phyloP scores from a whole-genome alignment of 2,113 vertebrate genomes.

The Albula glossodonta region DNA sequence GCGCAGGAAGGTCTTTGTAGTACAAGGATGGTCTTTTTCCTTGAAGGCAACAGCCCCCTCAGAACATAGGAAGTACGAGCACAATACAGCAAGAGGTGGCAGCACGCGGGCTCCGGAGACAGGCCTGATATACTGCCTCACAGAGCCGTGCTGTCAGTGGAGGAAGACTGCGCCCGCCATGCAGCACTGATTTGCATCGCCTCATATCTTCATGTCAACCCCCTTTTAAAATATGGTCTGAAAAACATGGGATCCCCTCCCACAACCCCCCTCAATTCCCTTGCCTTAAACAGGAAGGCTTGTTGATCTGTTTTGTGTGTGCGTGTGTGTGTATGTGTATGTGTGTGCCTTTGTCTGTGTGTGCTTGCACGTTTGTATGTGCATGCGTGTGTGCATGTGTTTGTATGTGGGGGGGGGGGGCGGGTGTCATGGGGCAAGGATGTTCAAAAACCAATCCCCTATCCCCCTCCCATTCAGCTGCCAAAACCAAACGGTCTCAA shows the following conservation, averaged over 20 bases:
- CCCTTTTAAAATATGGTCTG: constrained; percentile 1
- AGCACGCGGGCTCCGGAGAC: neutral
- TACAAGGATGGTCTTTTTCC: constrained; percentile 25
- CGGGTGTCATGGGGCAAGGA: neutral
- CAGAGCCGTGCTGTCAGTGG: neutral
- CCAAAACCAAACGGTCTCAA: neutral
- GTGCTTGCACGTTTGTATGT: no score
- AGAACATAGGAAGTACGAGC: neutral
- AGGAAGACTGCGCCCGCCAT: neutral
- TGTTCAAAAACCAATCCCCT: neutral
- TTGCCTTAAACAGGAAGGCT: neutral
- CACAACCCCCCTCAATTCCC: neutral
- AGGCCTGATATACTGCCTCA: constrained; percentile 1
- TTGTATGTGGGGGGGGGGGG: neutral
- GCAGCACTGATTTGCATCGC: neutral
- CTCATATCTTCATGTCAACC: constrained; percentile 3
- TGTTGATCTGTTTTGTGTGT: neutral
- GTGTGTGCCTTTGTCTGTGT: neutral
- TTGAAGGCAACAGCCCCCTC: constrained; percentile 14
- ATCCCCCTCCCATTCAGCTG: neutral
- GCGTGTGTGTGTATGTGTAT: neutral
- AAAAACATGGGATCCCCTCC: neutral
- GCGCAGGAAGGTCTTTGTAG: constrained; percentile 3
- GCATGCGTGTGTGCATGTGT: no score
- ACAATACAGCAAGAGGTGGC: neutral